Evolutionary conservation across 2,113 vertebrate genomes (phyloP).

Genomic region (Porphyrio hochstetteri): DNA sequence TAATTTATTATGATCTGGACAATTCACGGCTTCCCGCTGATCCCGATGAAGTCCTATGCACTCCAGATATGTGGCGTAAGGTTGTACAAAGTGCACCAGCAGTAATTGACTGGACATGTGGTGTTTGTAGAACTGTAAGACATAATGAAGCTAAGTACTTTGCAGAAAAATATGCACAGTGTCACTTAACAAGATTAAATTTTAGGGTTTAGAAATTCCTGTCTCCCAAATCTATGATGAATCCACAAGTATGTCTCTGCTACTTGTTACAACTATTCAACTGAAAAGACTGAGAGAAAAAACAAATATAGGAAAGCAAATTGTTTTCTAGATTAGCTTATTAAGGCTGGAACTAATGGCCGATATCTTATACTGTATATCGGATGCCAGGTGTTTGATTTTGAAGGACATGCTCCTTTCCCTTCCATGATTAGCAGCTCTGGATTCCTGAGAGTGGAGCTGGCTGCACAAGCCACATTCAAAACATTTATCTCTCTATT

Average conservation of each 20-base stretch:
- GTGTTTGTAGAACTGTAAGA: background rate
- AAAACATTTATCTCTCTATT: slow-evolving; percentile 3
- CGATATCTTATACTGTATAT: background rate
- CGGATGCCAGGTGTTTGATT: background rate
- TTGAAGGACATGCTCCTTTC: background rate
- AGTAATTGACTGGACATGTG: too few species aligned
- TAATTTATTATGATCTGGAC: too few species aligned
- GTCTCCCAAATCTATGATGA: background rate
- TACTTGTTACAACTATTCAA: background rate
- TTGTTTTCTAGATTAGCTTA: slow-evolving; percentile 29
- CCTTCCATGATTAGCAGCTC: slow-evolving; percentile 21
- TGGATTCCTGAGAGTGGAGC: background rate
- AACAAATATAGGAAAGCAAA: background rate
- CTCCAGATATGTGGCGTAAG: too few species aligned
- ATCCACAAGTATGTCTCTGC: background rate
- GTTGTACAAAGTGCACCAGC: too few species aligned
- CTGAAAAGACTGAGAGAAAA: background rate
- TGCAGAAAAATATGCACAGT: background rate
- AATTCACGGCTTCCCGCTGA: too few species aligned
- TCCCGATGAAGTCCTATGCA: too few species aligned
- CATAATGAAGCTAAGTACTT: background rate
- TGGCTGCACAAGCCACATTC: background rate
- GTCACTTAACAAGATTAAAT: background rate
- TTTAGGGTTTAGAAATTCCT: background rate
- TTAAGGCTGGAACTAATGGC: background rate